These are phyloP conservation scores for Tupaia tana DNA, from an alignment of 2,113 vertebrate genomes.

Conservation along the genomic window DNA sequence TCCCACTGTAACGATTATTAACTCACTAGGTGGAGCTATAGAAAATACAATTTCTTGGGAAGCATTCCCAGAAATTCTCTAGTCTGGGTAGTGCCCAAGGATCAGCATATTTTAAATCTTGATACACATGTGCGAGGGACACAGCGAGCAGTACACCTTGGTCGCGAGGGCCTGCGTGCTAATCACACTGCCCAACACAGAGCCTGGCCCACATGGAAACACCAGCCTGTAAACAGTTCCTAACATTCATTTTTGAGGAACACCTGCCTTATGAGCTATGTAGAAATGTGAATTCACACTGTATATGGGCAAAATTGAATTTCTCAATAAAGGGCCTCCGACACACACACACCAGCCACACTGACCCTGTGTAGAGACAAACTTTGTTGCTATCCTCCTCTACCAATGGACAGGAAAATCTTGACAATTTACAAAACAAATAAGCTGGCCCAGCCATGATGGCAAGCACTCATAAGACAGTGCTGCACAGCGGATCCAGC, in stretches of 20 bases:
- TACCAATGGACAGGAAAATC: not conserved
- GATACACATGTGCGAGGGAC: not conserved
- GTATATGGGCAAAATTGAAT: not conserved
- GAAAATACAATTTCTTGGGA: not conserved
- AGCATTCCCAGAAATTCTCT: not conserved
- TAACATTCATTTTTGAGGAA: not conserved
- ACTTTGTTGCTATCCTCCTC: not conserved
- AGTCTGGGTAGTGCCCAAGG: not conserved
- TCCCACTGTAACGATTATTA: not conserved
- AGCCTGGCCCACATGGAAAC: rapidly evolving
- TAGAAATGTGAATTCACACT: not conserved
- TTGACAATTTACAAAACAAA: too few relatives aligned
- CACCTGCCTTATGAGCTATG: not conserved
- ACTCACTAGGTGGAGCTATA: not conserved
- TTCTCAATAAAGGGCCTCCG: not conserved
- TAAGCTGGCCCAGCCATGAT: too few relatives aligned
- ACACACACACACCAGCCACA: not conserved
- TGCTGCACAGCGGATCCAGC: too few relatives aligned
- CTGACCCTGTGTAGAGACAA: not conserved
- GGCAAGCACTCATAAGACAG: too few relatives aligned
- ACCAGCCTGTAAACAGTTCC: not conserved
- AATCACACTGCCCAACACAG: not conserved
- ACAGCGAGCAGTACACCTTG: not conserved
- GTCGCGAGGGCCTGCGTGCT: not conserved
- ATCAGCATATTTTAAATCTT: not conserved